Percentiles rank a stretch among this genome's conserved stretches.
Conservation (phyloP, 2,797 vertebrate species). For the Paratrypauchen microcephalus region DNA sequence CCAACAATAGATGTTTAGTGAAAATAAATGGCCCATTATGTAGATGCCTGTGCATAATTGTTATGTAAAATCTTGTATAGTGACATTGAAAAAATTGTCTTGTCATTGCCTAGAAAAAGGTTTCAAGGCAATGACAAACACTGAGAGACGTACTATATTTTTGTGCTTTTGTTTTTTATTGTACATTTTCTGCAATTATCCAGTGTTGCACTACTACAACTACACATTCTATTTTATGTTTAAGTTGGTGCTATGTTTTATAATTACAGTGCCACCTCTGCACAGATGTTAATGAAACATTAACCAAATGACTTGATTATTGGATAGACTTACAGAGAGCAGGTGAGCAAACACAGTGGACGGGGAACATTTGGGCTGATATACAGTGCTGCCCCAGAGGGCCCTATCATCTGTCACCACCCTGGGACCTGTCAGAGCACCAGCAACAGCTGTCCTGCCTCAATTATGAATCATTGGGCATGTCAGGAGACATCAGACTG, state of each 20-base stretch:
- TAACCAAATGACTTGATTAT: conserved; percentile 24
- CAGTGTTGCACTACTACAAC: background rate
- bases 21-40: conserved; percentile 14
- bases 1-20: conserved; percentile 7
- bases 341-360: conserved; percentile 63
- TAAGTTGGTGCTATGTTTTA: background rate
- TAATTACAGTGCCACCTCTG: background rate
- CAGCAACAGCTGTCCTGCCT: conserved; percentile 76
- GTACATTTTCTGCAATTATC: no score
- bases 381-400: conserved; percentile 67
- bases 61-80: background rate
- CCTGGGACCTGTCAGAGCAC: conserved; percentile 69
- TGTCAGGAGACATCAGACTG: conserved; percentile 71
- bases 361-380: conserved; percentile 66
- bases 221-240: background rate
- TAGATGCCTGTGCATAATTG: background rate
- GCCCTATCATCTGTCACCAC: conserved; percentile 73
- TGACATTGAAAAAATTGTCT: conserved; percentile 35
- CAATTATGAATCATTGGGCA: conserved; percentile 77
- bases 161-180: conserved; percentile 17
- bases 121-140: conserved; percentile 15
- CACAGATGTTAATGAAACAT: background rate
- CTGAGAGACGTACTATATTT: conserved; percentile 53
- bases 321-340: conserved; percentile 51
- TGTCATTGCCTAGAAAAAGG: background rate